Conservation (phyloP, 1,140 invertebrate genomes). For the Stenopsyche tienmushanensis region DNA sequence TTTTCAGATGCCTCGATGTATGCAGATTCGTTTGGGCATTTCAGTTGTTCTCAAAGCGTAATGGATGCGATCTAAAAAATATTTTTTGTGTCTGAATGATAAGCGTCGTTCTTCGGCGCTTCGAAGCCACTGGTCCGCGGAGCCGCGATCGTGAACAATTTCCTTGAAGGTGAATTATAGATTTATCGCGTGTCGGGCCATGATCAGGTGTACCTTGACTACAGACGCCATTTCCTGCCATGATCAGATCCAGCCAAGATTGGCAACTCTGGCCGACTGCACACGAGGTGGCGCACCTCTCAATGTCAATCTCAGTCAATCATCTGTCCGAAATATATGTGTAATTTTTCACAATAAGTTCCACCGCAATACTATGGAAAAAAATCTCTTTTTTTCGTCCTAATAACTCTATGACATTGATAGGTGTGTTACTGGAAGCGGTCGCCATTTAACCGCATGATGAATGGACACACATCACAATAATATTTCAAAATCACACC, state of each 20-base stretch:
- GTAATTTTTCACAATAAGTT: conserved; percentile 8
- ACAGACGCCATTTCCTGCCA: conserved; percentile 12
- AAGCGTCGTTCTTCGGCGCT: no score
- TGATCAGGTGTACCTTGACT: conserved; percentile 15
- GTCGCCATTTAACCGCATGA: background rate
- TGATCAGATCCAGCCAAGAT: conserved; percentile 17
- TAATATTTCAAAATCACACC: no score
- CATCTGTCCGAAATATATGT: background rate
- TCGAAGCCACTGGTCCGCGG: no score
- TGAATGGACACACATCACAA: background rate
- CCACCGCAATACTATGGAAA: background rate
- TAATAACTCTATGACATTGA: conserved; percentile 1
- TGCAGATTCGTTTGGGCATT: no score
- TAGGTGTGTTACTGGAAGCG: background rate
- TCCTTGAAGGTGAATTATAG: conserved; percentile 19
- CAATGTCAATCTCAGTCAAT: conserved; percentile 22
- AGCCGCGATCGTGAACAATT: conserved; percentile 1
- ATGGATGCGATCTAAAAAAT: no score
- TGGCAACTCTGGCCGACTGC: background rate
- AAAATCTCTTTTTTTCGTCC: background rate
- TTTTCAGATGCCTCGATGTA: no score
- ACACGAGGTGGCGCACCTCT: conserved; percentile 2
- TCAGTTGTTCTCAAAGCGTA: no score
- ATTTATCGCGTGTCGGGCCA: conserved; percentile 26
- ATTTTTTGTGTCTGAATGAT: no score